phyloP scores from a whole-genome alignment of 2,797 vertebrate genomes.

The Cossypha heuglini region DNA sequence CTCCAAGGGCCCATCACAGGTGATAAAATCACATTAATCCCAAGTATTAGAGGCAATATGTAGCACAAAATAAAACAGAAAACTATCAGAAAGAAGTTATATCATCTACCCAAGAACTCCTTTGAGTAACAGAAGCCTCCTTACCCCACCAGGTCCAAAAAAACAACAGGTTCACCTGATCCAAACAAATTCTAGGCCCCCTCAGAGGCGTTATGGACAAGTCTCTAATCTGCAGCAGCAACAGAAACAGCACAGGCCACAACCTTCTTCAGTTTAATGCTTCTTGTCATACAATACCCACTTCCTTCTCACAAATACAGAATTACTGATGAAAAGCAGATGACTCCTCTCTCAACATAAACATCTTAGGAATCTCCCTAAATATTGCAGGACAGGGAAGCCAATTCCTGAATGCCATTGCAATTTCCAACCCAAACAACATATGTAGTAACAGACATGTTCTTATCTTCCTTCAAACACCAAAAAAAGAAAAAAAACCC shows the following conservation, averaged over 20 bases:
- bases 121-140: neutral
- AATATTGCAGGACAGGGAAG: neutral
- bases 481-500: neutral
- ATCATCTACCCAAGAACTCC: neutral
- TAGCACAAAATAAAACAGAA: neutral
- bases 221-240: neutral
- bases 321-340: neutral
- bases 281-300: rapidly evolving
- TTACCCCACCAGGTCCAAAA: neutral
- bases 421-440: neutral
- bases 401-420: neutral
- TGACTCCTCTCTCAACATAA: neutral
- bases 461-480: neutral
- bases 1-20: neutral
- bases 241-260: neutral
- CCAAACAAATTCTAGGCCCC: neutral
- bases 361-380: neutral
- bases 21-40: neutral
- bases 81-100: neutral
- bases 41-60: neutral
- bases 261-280: neutral
- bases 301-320: neutral
- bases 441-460: neutral
- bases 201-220: neutral
- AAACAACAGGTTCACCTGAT: neutral